Conservation (phyloP, 2,888 invertebrate species). For the Selenia dentaria region DNA sequence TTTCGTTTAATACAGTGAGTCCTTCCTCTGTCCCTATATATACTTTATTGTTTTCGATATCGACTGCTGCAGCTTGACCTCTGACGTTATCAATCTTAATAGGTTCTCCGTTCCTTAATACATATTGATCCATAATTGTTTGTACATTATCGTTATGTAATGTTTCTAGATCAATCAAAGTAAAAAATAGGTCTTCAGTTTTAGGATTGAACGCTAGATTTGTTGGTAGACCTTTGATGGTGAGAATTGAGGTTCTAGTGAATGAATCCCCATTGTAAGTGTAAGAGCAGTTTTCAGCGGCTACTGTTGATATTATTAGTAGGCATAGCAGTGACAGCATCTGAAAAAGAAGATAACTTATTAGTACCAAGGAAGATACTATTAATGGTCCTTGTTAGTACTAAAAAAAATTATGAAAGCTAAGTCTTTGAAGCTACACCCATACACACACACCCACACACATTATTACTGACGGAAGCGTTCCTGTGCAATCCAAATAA, state of each 20-base stretch:
- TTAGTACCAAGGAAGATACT: too few species aligned
- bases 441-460: too few species aligned
- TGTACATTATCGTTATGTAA: conserved; percentile 70
- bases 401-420: too few species aligned
- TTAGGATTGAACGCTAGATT: conserved; percentile 62
- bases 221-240: conserved; percentile 72
- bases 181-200: conserved; percentile 65
- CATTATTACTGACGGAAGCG: too few species aligned
- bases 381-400: too few species aligned
- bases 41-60: conserved; percentile 55
- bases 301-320: conserved; percentile 48
- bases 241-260: conserved; percentile 56
- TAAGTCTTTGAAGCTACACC: too few species aligned
- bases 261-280: conserved; percentile 52
- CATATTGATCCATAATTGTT: conserved; percentile 76
- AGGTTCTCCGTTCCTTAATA: conserved; percentile 57
- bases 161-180: conserved; percentile 69
- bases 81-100: conserved; percentile 65
- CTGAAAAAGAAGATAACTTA: conserved; percentile 15
- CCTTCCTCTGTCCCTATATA: conserved; percentile 72
- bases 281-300: conserved; percentile 60
- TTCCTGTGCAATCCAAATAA: too few species aligned
- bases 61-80: conserved; percentile 72
- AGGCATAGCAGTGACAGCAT: conserved; percentile 60
- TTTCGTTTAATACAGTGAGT: conserved; percentile 56